A percentile compares a stretch with the other conserved stretches of the same genome.
Evolutionary conservation across 2,113 vertebrate genomes (phyloP).

Genomic region (Chroicocephalus ridibundus): DNA sequence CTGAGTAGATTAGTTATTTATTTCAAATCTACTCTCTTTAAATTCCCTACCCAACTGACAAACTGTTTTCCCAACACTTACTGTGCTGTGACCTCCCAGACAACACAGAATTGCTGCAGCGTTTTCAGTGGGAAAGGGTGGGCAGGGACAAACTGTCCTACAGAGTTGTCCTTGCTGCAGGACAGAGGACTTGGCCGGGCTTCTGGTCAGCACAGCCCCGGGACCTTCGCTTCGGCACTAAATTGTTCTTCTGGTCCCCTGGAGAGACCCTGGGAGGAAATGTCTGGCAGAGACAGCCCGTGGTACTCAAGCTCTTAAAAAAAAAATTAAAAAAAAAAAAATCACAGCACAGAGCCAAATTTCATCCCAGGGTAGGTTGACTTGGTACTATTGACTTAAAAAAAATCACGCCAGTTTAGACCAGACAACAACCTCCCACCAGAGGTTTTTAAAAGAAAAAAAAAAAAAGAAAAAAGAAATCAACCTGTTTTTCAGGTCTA

Average conservation of each 20-base stretch:
- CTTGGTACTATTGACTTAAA: background rate
- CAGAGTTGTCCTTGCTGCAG: background rate
- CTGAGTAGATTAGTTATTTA: background rate
- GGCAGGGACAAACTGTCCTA: background rate
- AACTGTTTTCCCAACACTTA: background rate
- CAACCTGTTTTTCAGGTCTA: background rate
- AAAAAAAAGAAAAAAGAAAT: background rate
- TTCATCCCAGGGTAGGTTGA: background rate
- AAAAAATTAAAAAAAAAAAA: background rate
- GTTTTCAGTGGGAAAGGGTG: background rate
- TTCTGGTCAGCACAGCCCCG: background rate
- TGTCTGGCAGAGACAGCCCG: background rate
- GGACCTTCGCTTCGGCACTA: background rate
- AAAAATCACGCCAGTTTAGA: background rate
- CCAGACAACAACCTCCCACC: background rate
- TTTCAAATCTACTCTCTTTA: background rate
- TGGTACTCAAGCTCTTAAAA: background rate
- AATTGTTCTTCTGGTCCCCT: background rate
- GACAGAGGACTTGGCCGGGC: background rate
- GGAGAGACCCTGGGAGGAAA: background rate
- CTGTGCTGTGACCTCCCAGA: background rate
- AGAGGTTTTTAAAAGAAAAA: background rate
- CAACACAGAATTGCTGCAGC: background rate
- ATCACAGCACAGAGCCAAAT: background rate
- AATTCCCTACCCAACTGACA: background rate